These are phyloP conservation scores for Latrodectus geometricus DNA, from an alignment of 1,140 invertebrate species.

Conservation along the genomic window DNA sequence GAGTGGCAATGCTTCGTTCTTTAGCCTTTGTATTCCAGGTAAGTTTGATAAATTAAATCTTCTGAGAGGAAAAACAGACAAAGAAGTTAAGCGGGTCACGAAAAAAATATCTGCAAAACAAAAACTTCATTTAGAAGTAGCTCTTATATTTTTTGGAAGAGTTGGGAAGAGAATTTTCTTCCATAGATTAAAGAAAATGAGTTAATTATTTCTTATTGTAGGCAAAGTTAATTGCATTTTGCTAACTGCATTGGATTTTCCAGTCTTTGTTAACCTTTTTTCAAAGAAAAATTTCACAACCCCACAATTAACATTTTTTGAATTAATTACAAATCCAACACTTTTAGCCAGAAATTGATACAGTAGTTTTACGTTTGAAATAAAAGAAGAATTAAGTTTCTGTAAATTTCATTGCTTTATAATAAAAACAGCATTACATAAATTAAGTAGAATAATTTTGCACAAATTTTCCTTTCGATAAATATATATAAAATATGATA, in stretches of 20 bases:
- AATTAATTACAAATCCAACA: no score
- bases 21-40: slow-evolving; percentile 16
- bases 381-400: no score
- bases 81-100: not conserved
- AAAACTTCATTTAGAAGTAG: slow-evolving; percentile 17
- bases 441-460: no score
- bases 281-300: no score
- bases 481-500: no score
- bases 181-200: not conserved
- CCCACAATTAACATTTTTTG: no score
- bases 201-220: slow-evolving; percentile 39
- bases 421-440: no score
- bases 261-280: not conserved
- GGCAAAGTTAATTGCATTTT: slow-evolving; percentile 38
- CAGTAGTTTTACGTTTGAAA: no score
- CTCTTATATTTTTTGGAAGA: slow-evolving; percentile 14
- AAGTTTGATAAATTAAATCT: slow-evolving; percentile 50
- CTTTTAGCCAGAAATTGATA: no score
- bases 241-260: not conserved
- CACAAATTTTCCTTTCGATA: no score
- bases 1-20: not conserved
- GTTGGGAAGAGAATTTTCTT: not conserved
- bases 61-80: slow-evolving; percentile 1
- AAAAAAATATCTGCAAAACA: slow-evolving; percentile 16
- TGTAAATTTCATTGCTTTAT: no score